These are phyloP conservation scores for Lacanobia oleracea DNA, from an alignment of 2,888 invertebrate species.

Conservation along the genomic window DNA sequence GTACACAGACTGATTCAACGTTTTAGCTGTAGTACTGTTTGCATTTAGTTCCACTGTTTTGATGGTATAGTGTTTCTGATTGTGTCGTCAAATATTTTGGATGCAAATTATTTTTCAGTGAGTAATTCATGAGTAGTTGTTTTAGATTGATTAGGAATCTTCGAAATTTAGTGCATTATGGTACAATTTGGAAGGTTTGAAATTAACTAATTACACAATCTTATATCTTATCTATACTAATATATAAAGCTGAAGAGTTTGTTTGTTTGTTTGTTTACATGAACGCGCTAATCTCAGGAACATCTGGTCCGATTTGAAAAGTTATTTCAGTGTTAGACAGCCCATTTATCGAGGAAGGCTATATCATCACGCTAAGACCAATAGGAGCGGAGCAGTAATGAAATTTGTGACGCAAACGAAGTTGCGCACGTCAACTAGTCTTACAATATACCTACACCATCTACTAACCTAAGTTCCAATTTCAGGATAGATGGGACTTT, in stretches of 20 bases:
- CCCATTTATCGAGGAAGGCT: too few species aligned
- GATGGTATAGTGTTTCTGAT: conserved; percentile 44
- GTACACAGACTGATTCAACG: conserved; percentile 45
- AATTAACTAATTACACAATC: not conserved
- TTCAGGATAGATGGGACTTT: too few species aligned
- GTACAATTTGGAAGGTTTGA: not conserved
- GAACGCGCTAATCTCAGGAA: too few species aligned
- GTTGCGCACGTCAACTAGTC: too few species aligned
- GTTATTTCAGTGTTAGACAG: too few species aligned
- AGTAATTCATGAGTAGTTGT: not conserved
- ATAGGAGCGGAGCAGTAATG: too few species aligned
- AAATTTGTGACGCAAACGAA: too few species aligned
- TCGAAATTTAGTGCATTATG: not conserved
- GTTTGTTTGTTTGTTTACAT: too few species aligned
- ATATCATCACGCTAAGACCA: too few species aligned
- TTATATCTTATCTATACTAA: too few species aligned
- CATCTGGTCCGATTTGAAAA: too few species aligned
- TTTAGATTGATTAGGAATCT: not conserved
- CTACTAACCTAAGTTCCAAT: not conserved
- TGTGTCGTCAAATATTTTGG: conserved; percentile 37
- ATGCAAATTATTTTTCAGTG: conserved; percentile 29
- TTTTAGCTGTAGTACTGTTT: conserved; percentile 48
- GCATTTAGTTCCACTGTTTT: conserved; percentile 51
- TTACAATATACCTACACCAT: not conserved
- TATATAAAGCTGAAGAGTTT: too few species aligned